Evolutionary conservation across 1,140 invertebrate genomes (phyloP).

Genomic region (Trinorchestia longiramus): DNA sequence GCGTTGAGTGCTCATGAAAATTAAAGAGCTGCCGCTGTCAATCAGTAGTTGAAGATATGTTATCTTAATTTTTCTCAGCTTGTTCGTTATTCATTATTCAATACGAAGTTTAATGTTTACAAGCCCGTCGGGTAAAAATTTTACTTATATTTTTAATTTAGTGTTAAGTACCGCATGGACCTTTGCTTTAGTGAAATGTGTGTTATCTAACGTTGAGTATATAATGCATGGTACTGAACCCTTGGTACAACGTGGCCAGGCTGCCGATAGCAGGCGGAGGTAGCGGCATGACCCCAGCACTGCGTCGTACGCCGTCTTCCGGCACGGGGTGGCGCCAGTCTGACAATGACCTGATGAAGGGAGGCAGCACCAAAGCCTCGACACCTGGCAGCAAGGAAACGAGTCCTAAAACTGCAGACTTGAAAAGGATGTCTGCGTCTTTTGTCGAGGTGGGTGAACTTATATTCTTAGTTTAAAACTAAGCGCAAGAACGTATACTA

Average conservation of each 20-base stretch:
- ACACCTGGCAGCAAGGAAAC: slow-evolving; percentile 2
- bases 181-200: neutral
- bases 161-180: too few relatives aligned
- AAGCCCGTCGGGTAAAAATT: neutral
- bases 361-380: neutral
- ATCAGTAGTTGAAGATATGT: neutral
- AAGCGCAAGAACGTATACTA: neutral
- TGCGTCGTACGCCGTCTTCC: slow-evolving; percentile 10
- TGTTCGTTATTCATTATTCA: neutral
- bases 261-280: slow-evolving; percentile 30
- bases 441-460: slow-evolving; percentile 4
- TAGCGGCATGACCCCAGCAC: neutral
- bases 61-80: neutral
- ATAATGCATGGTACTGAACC: neutral
- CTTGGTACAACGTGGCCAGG: neutral
- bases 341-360: neutral
- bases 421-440: slow-evolving; percentile 38
- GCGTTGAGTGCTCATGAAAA: neutral
- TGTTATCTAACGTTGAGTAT: neutral
- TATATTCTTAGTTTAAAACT: neutral
- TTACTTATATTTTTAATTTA: neutral
- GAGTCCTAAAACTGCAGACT: slow-evolving; percentile 24
- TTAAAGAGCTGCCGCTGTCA: neutral
- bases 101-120: neutral
- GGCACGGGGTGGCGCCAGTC: slow-evolving; percentile 39